These are phyloP conservation scores for Drosophila histrio DNA, from an alignment of 2,888 invertebrate genomes.

Conservation along the genomic window DNA sequence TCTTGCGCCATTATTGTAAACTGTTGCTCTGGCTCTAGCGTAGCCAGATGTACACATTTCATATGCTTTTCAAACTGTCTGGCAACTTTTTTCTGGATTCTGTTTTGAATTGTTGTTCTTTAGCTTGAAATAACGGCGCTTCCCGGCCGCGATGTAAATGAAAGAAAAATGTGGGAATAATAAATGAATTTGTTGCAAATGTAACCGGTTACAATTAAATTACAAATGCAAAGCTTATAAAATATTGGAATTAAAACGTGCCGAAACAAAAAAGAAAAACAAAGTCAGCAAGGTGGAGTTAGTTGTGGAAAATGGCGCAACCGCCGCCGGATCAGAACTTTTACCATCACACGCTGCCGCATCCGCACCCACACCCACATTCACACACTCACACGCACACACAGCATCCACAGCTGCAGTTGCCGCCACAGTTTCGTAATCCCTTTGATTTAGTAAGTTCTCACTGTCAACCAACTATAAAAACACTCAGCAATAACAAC, in stretches of 20 bases:
- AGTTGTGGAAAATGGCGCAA: slow-evolving; percentile 75
- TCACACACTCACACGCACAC: slow-evolving; percentile 45
- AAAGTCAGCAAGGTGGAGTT: slow-evolving; percentile 32
- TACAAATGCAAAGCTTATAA: slow-evolving; percentile 22
- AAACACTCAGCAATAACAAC: slow-evolving; percentile 2
- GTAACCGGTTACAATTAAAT: slow-evolving; percentile 64
- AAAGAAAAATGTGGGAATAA: slow-evolving; percentile 65
- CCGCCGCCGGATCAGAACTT: slow-evolving; percentile 76
- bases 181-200: slow-evolving; percentile 54
- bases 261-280: slow-evolving; percentile 23
- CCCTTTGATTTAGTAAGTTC: slow-evolving; percentile 75
- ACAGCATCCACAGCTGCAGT: slow-evolving; percentile 71
- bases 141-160: slow-evolving; percentile 51
- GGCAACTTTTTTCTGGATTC: slow-evolving; percentile 30
- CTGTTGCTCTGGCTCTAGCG: fast-evolving
- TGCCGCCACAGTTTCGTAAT: slow-evolving; percentile 76
- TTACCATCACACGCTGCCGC: slow-evolving; percentile 68
- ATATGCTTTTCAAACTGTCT: not conserved
- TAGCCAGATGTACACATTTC: slow-evolving; percentile 20
- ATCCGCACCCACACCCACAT: slow-evolving; percentile 54
- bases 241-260: slow-evolving; percentile 29
- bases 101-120: slow-evolving; percentile 57
- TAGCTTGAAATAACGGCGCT: slow-evolving; percentile 51
- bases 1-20: not conserved
- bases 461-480: not conserved